Percentiles rank a stretch among this genome's conserved stretches.
Evolutionary conservation across 2,113 vertebrate genomes (phyloP).

Genomic region (Tylochromis polylepis): DNA sequence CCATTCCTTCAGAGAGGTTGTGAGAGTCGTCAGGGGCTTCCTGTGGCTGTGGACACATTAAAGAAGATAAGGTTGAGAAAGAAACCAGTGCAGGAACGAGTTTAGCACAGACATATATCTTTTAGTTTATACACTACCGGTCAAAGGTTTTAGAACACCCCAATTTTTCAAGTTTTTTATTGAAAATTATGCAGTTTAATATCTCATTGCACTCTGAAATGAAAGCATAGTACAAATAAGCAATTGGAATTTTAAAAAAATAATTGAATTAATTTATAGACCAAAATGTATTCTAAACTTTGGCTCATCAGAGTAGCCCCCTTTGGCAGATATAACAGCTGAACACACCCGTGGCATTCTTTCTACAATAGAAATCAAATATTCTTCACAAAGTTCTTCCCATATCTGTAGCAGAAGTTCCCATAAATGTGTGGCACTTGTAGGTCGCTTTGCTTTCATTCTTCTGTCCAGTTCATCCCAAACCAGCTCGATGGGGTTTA

Average conservation of each 20-base stretch:
- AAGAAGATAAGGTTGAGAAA: not conserved
- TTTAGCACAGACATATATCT: not conserved
- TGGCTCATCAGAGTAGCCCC: not conserved
- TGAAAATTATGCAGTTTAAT: not conserved
- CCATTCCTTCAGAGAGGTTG: conserved; percentile 57
- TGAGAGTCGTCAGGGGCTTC: conserved; percentile 68
- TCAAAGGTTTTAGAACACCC: no score
- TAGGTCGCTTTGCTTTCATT: not conserved
- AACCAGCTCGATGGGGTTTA: not conserved
- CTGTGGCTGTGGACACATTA: conserved; percentile 67
- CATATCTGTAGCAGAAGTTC: accelerated
- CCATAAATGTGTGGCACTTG: not conserved
- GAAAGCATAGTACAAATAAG: not conserved
- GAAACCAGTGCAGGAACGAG: not conserved
- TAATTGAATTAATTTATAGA: not conserved
- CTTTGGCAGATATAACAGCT: no score
- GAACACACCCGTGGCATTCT: no score
- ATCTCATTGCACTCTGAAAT: not conserved
- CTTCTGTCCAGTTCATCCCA: not conserved
- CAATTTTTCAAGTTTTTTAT: not conserved
- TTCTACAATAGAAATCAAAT: not conserved
- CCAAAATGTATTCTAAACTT: no score
- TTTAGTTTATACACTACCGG: not conserved
- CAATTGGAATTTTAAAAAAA: not conserved
- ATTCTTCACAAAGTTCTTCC: not conserved